phyloP scores from a whole-genome alignment of 1,140 invertebrate genomes.

The Pseudachorutes palmiensis region DNA sequence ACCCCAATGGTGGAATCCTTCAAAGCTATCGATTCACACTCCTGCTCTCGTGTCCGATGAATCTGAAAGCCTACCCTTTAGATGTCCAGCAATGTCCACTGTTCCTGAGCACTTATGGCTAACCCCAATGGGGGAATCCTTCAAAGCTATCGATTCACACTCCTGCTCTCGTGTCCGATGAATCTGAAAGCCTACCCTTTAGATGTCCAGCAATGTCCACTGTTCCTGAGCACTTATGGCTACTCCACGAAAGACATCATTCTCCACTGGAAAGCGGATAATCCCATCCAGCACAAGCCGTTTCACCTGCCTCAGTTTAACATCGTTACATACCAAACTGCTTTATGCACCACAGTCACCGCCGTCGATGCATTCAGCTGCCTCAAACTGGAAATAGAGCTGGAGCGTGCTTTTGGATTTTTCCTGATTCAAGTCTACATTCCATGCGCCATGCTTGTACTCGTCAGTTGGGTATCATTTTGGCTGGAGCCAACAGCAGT shows the following conservation, averaged over 20 bases:
- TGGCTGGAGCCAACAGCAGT: slow-evolving; percentile 51
- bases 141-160: slow-evolving; percentile 27
- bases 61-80: slow-evolving; percentile 46
- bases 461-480: slow-evolving; percentile 53
- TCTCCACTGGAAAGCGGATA: slow-evolving; percentile 41
- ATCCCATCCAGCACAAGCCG: slow-evolving; percentile 41
- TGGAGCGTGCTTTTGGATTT: slow-evolving; percentile 52
- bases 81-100: slow-evolving; percentile 46
- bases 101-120: slow-evolving; percentile 45
- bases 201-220: slow-evolving; percentile 45
- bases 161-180: slow-evolving; percentile 47
- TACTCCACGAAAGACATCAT: slow-evolving; percentile 42
- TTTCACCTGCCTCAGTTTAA: slow-evolving; percentile 45
- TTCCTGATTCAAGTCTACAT: slow-evolving; percentile 51
- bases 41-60: slow-evolving; percentile 47
- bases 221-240: slow-evolving; percentile 45
- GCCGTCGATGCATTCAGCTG: slow-evolving; percentile 49
- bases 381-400: slow-evolving; percentile 46
- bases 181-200: slow-evolving; percentile 47
- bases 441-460: slow-evolving; percentile 50
- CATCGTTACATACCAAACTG: slow-evolving; percentile 42
- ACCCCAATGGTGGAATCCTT: slow-evolving; percentile 46
- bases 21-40: slow-evolving; percentile 45
- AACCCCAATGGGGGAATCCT: slow-evolving; percentile 32
- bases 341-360: slow-evolving; percentile 46